A percentile compares a stretch with the other conserved stretches of the same genome.
Conservation (phyloP, 2,113 vertebrate genomes). For the Anguilla japonica region DNA sequence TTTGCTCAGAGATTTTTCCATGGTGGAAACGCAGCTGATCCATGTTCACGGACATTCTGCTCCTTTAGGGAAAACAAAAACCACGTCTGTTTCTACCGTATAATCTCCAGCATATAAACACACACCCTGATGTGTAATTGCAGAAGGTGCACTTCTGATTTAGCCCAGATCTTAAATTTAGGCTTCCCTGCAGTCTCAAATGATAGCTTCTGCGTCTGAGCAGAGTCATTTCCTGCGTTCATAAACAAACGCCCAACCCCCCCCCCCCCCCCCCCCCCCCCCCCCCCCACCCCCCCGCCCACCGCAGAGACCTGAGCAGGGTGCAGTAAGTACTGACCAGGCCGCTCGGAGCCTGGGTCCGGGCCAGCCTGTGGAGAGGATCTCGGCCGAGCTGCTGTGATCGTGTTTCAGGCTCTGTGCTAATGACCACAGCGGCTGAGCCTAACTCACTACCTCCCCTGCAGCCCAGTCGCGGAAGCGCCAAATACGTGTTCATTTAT, state of each 20-base stretch:
- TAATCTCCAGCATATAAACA: conserved; percentile 1
- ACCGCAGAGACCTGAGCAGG: background rate
- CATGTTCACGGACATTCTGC: background rate
- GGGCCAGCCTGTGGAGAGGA: background rate
- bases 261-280: too few species aligned
- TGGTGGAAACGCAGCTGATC: background rate
- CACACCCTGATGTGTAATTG: background rate
- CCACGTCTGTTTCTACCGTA: background rate
- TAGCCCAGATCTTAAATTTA: background rate
- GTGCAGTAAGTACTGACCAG: background rate
- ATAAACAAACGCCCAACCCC: background rate
- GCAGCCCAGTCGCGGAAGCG: background rate
- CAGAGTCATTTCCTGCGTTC: background rate
- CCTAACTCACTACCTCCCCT: background rate
- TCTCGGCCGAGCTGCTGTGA: background rate
- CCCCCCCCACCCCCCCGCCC: background rate
- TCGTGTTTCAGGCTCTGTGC: background rate
- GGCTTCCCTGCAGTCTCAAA: background rate
- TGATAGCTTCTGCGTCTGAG: background rate
- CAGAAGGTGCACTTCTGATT: background rate
- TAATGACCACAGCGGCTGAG: background rate
- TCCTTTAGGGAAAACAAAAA: background rate
- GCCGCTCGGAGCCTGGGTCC: background rate
- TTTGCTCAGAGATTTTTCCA: background rate
- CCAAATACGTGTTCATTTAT: too few species aligned